A percentile compares a stretch with the other conserved stretches of the same genome.
Conservation (phyloP, 2,797 vertebrate genomes). For the Epinephelus malabaricus region DNA sequence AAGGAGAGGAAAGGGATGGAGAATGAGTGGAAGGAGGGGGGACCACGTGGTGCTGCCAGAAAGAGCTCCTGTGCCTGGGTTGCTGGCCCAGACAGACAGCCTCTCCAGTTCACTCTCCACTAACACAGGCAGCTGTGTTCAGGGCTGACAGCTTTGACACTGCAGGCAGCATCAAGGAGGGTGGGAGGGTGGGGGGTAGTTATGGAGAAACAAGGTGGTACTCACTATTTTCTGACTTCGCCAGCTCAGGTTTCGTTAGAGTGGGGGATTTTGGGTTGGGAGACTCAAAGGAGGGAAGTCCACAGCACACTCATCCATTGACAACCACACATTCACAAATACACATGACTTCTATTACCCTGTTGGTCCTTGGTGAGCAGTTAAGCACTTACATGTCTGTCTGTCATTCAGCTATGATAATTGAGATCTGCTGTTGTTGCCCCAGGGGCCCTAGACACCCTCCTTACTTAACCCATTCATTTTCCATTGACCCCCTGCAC, state of each 20-base stretch:
- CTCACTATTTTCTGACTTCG: slow-evolving; percentile 19
- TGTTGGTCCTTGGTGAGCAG: slow-evolving; percentile 15
- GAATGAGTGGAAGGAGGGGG: slow-evolving; percentile 4
- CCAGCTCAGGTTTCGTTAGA: slow-evolving; percentile 34
- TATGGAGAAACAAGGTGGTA: slow-evolving; percentile 4
- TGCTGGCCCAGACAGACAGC: slow-evolving; percentile 60
- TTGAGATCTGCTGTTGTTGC: slow-evolving; percentile 40
- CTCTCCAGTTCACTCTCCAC: slow-evolving; percentile 43
- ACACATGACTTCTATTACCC: slow-evolving; percentile 44
- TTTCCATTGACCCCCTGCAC: not conserved
- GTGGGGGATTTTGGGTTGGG: slow-evolving; percentile 18
- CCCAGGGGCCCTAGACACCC: not conserved
- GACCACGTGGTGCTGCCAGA: slow-evolving; percentile 53
- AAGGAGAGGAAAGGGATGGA: slow-evolving; percentile 24
- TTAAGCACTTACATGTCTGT: not conserved
- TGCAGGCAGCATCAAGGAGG: too few species aligned
- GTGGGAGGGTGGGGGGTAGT: not conserved
- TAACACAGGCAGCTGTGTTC: slow-evolving; percentile 60
- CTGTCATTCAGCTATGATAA: slow-evolving; percentile 50
- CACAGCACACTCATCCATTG: slow-evolving; percentile 3
- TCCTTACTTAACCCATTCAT: slow-evolving; percentile 30
- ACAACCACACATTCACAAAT: slow-evolving; percentile 15
- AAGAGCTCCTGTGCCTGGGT: slow-evolving; percentile 63
- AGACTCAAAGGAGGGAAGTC: not conserved
- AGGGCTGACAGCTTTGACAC: slow-evolving; percentile 47